Conservation (phyloP, 2,797 vertebrate species). For the Taeniopygia guttata region DNA sequence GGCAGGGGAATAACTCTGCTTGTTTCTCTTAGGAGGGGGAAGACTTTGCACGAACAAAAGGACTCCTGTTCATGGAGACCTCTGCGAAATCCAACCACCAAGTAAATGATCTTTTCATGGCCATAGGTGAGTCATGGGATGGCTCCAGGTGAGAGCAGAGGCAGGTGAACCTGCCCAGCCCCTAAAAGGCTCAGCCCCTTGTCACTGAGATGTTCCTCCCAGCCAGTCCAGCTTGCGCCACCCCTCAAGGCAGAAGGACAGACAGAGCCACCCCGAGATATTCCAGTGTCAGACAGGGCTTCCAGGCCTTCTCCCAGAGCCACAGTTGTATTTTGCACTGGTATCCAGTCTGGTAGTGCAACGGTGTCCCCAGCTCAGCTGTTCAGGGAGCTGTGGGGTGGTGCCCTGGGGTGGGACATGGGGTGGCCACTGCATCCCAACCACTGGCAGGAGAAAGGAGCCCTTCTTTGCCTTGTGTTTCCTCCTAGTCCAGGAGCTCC, state of each 20-base stretch:
- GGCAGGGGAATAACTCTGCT: not conserved
- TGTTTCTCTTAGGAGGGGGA: slow-evolving; percentile 74
- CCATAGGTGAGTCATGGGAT: slow-evolving; percentile 69
- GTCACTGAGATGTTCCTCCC: not conserved
- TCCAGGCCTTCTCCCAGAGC: not conserved
- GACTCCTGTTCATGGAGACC: slow-evolving; percentile 77
- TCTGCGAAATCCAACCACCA: slow-evolving; percentile 77
- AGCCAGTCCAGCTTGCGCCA: fast-evolving
- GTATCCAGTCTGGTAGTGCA: fast-evolving
- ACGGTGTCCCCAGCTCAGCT: not conserved
- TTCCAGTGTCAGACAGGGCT: not conserved
- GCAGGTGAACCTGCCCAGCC: not conserved
- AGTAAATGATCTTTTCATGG: slow-evolving; percentile 69
- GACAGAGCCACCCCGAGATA: not conserved
- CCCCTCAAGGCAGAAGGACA: not conserved
- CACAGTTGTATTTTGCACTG: not conserved
- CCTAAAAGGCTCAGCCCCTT: not conserved
- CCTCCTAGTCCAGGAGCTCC: slow-evolving; percentile 60
- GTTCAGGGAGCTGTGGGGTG: not conserved
- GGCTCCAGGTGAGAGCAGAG: not conserved
- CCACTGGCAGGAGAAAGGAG: not conserved
- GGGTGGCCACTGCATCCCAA: not conserved
- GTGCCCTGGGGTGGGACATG: fast-evolving
- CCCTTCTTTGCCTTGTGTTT: not conserved
- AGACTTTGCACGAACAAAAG: slow-evolving; percentile 70